These are phyloP conservation scores for Synanthedon tipuliformis DNA, from an alignment of 2,888 invertebrate species.

Conservation along the genomic window DNA sequence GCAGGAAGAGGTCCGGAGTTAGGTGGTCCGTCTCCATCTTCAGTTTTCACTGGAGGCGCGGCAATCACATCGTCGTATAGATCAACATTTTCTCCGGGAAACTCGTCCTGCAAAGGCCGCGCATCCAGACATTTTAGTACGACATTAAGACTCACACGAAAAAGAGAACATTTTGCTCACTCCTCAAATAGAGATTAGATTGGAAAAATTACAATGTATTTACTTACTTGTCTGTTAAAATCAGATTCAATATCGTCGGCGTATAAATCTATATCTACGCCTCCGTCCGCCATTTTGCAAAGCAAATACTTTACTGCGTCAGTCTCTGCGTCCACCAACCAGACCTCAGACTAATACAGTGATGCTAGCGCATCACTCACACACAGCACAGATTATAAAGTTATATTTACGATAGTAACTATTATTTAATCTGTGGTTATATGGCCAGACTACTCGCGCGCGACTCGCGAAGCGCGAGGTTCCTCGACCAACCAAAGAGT, in stretches of 20 bases:
- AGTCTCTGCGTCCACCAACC: too few species aligned
- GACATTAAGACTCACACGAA: too few species aligned
- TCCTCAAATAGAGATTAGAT: too few species aligned
- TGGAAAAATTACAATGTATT: too few species aligned
- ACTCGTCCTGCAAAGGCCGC: conserved; percentile 75
- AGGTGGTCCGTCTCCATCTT: conserved; percentile 69
- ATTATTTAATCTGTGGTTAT: too few species aligned
- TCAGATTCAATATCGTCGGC: conserved; percentile 96
- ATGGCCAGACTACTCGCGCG: too few species aligned
- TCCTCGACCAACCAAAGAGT: too few species aligned
- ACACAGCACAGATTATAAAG: too few species aligned
- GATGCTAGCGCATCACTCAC: too few species aligned
- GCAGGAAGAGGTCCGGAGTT: conserved; percentile 67
- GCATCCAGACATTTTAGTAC: conserved; percentile 3
- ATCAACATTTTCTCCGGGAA: conserved; percentile 89
- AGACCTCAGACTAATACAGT: too few species aligned
- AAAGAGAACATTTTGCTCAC: background rate
- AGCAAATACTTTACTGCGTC: conserved; percentile 17
- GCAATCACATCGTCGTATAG: conserved; percentile 96
- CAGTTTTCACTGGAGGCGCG: conserved; percentile 75
- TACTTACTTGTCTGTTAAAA: conserved; percentile 72
- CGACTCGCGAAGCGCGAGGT: too few species aligned
- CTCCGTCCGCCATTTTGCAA: conserved; percentile 88
- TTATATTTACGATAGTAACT: too few species aligned
- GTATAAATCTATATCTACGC: conserved; percentile 96